Base-by-base conservation (phyloP, 2,888 invertebrate species). In the Andrena marginata region DNA sequence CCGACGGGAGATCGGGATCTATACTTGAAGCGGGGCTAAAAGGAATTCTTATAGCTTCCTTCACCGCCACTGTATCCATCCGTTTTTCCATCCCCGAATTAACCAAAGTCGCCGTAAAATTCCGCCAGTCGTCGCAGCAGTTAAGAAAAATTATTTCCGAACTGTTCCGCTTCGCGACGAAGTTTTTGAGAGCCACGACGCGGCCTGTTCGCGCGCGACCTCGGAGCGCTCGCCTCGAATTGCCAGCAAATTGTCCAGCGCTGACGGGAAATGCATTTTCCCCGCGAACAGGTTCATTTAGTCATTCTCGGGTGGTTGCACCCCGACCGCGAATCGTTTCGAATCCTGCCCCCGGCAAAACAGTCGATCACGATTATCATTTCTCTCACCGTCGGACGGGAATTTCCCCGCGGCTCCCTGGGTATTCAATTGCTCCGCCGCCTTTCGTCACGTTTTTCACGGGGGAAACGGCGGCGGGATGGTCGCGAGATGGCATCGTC, bases 11-110 rank as follows among this genome's bases (percentile, higher is more conserved):
- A 79, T 77, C 77, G 48, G 8, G 77, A 70, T 70, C 59, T 64
- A 16, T 42, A 60, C 64, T 70, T 70, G 31, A 23, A 60, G 42
- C 70, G 6, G 31, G 69, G 62, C 8, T 23, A 49, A 35, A 33
- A 69, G 70, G 60, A 62, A 78, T 48, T 78, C 31, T 70, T 65
- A 70, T 70, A 65, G 42, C 31, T 59, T 6, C 23, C 60, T 65
- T 78, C 64, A 65, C 62, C 76, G 29, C 42, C 56, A 13, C 23
- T 16, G 42, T 71, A 78, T 80, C 79, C 70, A 67, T 80, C 65
- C 62, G 20, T 4, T 20, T 62, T 8, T n/a, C 35, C 48, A 7
- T 60, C 23, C 13, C 2, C 51, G 20, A 13, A 51, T 70, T 71
- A 67, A 76, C 77, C 16, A 31, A 48, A 23, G 29, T 23, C 56